Evolutionary conservation across 2,113 vertebrate species (phyloP).

Genomic region (Phrynocephalus versicolor): DNA sequence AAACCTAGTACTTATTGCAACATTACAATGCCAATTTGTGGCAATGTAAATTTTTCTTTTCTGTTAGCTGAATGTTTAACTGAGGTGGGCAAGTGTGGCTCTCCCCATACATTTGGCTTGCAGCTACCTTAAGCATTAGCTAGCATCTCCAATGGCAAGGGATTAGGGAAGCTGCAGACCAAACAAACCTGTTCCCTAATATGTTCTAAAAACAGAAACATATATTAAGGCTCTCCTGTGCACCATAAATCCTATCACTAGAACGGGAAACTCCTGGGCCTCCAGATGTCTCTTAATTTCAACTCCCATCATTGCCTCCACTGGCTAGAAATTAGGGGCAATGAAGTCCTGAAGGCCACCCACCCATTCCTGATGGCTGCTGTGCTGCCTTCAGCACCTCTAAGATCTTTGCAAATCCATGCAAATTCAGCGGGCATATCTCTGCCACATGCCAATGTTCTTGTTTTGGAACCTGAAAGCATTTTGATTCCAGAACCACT

Average conservation of each 20-base stretch:
- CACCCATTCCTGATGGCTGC: slow-evolving; percentile 64
- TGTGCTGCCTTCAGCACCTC: slow-evolving; percentile 90
- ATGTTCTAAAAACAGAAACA: no score
- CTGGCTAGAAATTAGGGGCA: no score
- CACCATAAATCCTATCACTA: slow-evolving; percentile 81
- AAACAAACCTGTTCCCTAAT: slow-evolving; percentile 79
- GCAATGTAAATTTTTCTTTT: slow-evolving; percentile 92
- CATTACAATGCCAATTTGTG: slow-evolving; percentile 91
- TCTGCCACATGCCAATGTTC: slow-evolving; percentile 96
- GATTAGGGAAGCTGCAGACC: no score
- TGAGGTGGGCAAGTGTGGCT: no score
- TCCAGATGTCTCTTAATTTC: no score
- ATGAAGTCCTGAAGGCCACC: no score
- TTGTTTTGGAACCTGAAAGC: slow-evolving; percentile 93
- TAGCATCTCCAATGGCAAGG: no score
- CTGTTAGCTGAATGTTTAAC: slow-evolving; percentile 69
- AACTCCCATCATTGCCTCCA: no score
- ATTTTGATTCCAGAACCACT: slow-evolving; percentile 96
- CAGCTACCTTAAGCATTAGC: no score
- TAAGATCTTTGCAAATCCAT: slow-evolving; percentile 91
- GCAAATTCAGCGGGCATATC: slow-evolving; percentile 94
- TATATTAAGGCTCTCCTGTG: slow-evolving; percentile 94
- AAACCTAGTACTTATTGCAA: slow-evolving; percentile 95
- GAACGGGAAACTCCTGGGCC: no score
- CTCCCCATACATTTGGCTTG: no score